Conservation (phyloP, 2,888 invertebrate genomes). For the Agrotis puta region DNA sequence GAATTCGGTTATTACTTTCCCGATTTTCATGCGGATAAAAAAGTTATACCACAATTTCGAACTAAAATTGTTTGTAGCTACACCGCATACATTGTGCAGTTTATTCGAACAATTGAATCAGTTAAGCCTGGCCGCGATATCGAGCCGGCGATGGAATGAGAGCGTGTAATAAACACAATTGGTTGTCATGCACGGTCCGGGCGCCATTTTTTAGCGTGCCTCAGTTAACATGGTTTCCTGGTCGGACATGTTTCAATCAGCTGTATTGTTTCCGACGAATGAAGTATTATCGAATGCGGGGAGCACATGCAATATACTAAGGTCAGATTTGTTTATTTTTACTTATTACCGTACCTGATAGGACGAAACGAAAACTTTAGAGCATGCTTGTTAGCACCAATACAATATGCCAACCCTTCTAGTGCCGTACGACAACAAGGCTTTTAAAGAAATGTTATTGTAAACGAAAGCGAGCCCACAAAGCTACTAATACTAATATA, state of each 20-base stretch:
- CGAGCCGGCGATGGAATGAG: constrained; percentile 35
- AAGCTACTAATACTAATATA: constrained; percentile 18
- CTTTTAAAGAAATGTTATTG: neutral
- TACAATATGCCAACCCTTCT: neutral
- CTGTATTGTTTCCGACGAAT: constrained; percentile 35
- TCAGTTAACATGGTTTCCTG: constrained; percentile 21
- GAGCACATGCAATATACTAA: neutral
- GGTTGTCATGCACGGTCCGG: constrained; percentile 34
- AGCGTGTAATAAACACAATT: constrained; percentile 62
- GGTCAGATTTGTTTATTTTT: neutral
- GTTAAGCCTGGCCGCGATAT: constrained; percentile 31
- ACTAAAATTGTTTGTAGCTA: constrained; percentile 27
- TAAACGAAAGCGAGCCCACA: constrained; percentile 9
- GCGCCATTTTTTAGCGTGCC: constrained; percentile 35
- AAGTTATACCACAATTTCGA: constrained; percentile 22
- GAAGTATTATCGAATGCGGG: constrained; percentile 8
- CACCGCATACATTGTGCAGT: constrained; percentile 48
- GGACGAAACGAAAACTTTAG: neutral
- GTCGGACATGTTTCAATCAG: constrained; percentile 51
- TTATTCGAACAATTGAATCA: constrained; percentile 59
- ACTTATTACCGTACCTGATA: neutral
- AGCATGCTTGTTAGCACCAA: neutral
- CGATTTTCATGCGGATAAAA: constrained; percentile 29
- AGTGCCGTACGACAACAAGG: too few relatives aligned
- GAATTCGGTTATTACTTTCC: constrained; percentile 23